Percentiles rank a stretch among this genome's conserved stretches.
phyloP scores from a whole-genome alignment of 2,797 vertebrate species.

The Microctenopoma stevenorrisi region DNA sequence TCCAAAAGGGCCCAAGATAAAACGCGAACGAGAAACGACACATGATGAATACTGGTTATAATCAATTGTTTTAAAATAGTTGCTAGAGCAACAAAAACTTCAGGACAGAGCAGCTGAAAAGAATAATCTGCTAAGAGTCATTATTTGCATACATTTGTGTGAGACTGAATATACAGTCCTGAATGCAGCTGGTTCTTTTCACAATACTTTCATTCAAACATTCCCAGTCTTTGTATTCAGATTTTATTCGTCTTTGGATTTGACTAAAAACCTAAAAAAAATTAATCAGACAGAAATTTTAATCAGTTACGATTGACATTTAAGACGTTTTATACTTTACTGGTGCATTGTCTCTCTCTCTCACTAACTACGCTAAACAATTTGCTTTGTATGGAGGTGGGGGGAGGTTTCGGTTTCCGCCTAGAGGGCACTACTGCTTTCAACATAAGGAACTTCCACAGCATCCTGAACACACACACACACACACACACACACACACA shows the following conservation, averaged over 20 bases:
- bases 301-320: not conserved
- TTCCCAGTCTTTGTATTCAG: not conserved
- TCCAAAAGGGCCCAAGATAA: not conserved
- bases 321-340: conserved; percentile 10
- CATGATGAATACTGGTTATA: not conserved
- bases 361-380: conserved; percentile 35
- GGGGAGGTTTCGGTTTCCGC: conserved; percentile 63
- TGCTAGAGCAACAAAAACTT: not conserved
- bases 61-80: not conserved
- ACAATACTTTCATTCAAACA: not conserved
- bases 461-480: conserved; percentile 36
- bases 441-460: conserved; percentile 41
- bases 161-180: not conserved
- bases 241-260: not conserved
- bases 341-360: conserved; percentile 14
- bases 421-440: conserved; percentile 77
- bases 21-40: not conserved
- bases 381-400: conserved; percentile 42
- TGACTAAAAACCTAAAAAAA: not conserved
- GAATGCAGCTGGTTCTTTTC: not conserved
- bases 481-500: conserved; percentile 14
- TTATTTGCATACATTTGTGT: not conserved
- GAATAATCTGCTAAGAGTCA: not conserved
- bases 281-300: not conserved
- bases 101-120: not conserved